These are phyloP conservation scores for Tethea ocularis DNA, from an alignment of 2,888 invertebrate genomes.

Conservation along the genomic window DNA sequence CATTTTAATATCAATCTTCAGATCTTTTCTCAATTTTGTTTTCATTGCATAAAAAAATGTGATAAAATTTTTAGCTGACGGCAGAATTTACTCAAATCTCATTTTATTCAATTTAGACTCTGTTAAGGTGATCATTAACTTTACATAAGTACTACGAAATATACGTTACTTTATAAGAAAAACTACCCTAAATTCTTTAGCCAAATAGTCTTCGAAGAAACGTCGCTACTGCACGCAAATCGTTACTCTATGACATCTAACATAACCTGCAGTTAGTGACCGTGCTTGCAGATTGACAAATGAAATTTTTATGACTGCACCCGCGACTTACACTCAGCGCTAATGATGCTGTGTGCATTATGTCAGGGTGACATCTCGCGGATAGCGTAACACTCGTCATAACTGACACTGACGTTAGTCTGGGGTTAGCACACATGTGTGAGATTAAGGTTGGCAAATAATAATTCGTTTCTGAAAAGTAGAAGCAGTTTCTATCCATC, in stretches of 20 bases:
- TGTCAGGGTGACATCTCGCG: constrained; percentile 45
- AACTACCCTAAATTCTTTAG: too few species aligned
- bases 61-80: too few species aligned
- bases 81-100: too few species aligned
- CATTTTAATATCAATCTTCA: too few species aligned
- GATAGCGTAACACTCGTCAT: not conserved
- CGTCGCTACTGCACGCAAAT: not conserved
- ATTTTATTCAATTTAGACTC: too few species aligned
- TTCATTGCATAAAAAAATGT: too few species aligned
- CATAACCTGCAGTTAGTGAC: constrained; percentile 29
- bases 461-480: not conserved
- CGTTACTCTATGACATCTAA: constrained; percentile 17
- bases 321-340: constrained; percentile 48
- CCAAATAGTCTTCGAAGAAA: not conserved
- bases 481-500: not conserved
- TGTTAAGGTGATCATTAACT: too few species aligned
- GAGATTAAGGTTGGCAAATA: not conserved
- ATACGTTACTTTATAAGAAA: too few species aligned
- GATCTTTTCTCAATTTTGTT: too few species aligned
- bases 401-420: not conserved
- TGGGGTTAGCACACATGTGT: not conserved
- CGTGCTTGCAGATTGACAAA: constrained; percentile 64
- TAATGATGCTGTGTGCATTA: constrained; percentile 60
- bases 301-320: constrained; percentile 67
- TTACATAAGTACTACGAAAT: too few species aligned